phyloP scores from a whole-genome alignment of 2,888 invertebrate genomes.

The Miltochrista miniata region DNA sequence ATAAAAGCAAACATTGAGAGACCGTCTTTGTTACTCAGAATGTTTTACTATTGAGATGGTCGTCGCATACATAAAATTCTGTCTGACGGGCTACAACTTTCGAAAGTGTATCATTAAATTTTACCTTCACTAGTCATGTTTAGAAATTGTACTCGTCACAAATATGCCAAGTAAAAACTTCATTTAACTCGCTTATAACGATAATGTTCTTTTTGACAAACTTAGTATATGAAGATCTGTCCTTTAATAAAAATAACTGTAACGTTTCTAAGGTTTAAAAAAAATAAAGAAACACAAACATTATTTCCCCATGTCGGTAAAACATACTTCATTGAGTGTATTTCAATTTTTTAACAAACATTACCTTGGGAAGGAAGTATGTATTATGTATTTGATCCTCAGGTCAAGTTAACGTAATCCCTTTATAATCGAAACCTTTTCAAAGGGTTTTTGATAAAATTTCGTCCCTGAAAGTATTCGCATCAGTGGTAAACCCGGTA shows the following conservation, averaged over 20 bases:
- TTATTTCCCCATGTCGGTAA: too few species aligned
- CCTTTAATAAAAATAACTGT: too few species aligned
- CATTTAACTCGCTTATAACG: too few species aligned
- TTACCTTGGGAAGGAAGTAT: conserved; percentile 55
- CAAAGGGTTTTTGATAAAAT: not conserved
- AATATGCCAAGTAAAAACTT: too few species aligned
- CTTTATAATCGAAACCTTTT: conserved; percentile 20
- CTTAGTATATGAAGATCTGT: too few species aligned
- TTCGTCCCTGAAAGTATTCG: not conserved
- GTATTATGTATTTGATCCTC: conserved; percentile 45
- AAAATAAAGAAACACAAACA: too few species aligned
- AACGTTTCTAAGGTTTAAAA: too few species aligned
- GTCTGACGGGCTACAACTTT: too few species aligned
- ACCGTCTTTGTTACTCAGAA: conserved; percentile 38
- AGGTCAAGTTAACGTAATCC: conserved; percentile 44
- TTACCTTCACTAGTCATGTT: conserved; percentile 1
- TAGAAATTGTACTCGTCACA: too few species aligned
- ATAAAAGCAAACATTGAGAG: conserved; percentile 39
- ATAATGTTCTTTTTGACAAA: too few species aligned
- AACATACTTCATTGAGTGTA: too few species aligned
- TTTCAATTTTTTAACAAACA: conserved; percentile 39
- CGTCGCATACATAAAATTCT: not conserved
- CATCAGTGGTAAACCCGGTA: conserved; percentile 16
- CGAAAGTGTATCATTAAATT: conserved; percentile 45
- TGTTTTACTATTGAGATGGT: conserved; percentile 29